phyloP scores from a whole-genome alignment of 2,113 vertebrate genomes.

The Eulemur rufifrons region DNA sequence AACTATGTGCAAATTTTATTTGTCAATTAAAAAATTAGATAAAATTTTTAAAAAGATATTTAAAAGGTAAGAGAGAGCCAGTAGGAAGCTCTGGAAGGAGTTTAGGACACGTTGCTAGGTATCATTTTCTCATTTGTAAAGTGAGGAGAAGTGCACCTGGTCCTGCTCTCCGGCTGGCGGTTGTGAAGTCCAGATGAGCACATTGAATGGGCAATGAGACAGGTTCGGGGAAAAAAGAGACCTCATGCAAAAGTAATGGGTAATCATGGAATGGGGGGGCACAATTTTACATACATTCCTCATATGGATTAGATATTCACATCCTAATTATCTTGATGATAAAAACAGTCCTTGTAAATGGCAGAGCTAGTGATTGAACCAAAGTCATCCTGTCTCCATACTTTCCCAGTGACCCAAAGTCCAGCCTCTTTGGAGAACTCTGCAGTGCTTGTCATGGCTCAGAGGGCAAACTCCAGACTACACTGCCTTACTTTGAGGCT shows the following conservation, averaged over 20 bases:
- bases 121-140: background rate
- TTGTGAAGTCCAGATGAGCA: background rate
- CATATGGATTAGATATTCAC: background rate
- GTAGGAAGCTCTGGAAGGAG: background rate
- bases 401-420: background rate
- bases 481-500: background rate
- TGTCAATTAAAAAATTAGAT: background rate
- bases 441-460: too few species aligned
- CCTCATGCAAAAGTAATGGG: background rate
- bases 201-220: background rate
- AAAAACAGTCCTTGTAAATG: background rate
- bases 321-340: background rate
- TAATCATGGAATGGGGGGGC: background rate
- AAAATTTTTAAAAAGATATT: background rate
- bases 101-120: background rate
- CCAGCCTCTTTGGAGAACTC: background rate
- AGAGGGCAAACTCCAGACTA: background rate
- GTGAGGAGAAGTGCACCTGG: background rate
- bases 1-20: background rate
- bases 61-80: background rate
- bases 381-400: background rate
- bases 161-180: background rate
- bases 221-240: background rate
- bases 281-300: background rate
- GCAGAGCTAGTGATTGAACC: background rate